These are phyloP conservation scores for Takifugu bimaculatus DNA, from an alignment of 2,113 vertebrate genomes.

Conservation along the genomic window DNA sequence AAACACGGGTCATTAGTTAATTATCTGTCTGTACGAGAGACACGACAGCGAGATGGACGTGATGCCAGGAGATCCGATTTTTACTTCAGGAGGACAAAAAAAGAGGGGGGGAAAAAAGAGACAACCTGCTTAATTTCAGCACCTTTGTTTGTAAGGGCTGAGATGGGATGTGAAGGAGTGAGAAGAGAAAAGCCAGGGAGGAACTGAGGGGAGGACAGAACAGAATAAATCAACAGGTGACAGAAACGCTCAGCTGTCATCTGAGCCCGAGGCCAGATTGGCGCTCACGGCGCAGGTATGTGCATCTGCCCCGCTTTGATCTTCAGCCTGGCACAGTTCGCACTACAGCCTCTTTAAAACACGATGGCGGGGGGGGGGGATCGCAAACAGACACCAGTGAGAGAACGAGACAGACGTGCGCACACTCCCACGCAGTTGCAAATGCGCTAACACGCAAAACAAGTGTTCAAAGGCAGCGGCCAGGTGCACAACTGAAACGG, in stretches of 20 bases:
- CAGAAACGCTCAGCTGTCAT: conserved; percentile 75
- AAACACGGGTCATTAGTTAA: too few relatives aligned
- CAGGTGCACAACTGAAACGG: conserved; percentile 71
- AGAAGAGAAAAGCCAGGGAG: conserved; percentile 10
- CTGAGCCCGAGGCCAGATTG: conserved; percentile 66
- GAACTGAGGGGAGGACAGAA: conserved; percentile 45
- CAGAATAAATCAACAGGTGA: conserved; percentile 73
- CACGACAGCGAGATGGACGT: neutral
- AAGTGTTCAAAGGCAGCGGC: conserved; percentile 70
- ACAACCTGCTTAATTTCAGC: conserved; percentile 4
- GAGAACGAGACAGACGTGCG: conserved; percentile 51
- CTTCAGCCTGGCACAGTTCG: conserved; percentile 65
- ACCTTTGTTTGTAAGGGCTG: conserved; percentile 35
- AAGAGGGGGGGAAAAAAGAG: neutral
- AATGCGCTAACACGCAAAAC: conserved; percentile 62
- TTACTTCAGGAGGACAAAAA: neutral
- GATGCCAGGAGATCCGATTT: neutral
- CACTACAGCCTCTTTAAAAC: conserved; percentile 48
- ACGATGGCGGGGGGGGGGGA: conserved; percentile 21
- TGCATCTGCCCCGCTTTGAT: conserved; percentile 74
- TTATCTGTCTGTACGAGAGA: too few relatives aligned
- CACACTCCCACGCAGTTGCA: conserved; percentile 54
- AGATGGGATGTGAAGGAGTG: conserved; percentile 16
- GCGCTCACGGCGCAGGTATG: conserved; percentile 75
- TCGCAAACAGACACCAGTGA: conserved; percentile 53